A percentile compares a stretch with the other conserved stretches of the same genome.
These are phyloP conservation scores for Hystrix cristata DNA, from an alignment of 2,113 vertebrate genomes.

Conservation along the genomic window DNA sequence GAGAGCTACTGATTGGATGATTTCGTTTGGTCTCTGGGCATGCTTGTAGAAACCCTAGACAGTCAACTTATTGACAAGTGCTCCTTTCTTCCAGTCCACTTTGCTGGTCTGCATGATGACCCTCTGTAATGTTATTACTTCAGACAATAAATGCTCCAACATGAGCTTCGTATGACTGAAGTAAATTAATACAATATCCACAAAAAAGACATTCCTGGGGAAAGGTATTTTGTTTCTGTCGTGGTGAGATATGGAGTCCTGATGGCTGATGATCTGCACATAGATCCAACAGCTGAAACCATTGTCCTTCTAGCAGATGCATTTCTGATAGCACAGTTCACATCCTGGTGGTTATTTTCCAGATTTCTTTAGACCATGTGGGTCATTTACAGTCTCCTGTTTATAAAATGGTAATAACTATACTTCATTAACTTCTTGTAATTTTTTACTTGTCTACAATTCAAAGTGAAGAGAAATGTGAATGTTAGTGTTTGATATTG, in stretches of 20 bases:
- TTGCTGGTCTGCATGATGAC: neutral
- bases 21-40: neutral
- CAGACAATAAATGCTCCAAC: neutral
- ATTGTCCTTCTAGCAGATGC: neutral
- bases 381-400: conserved; percentile 7
- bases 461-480: neutral
- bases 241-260: neutral
- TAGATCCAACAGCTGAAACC: neutral
- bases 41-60: neutral
- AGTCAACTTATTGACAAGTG: neutral
- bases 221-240: conserved; percentile 10
- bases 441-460: neutral
- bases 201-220: neutral
- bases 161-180: neutral
- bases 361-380: neutral
- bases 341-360: neutral
- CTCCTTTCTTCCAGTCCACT: neutral
- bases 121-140: neutral
- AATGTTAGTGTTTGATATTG: neutral
- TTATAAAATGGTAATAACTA: neutral
- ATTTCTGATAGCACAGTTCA: neutral
- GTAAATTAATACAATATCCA: neutral
- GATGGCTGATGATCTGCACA: neutral
- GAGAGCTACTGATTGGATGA: neutral
- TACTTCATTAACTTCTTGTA: neutral